Evolutionary conservation across 2,888 invertebrate species (phyloP).

Genomic region (Ophraella communa): DNA sequence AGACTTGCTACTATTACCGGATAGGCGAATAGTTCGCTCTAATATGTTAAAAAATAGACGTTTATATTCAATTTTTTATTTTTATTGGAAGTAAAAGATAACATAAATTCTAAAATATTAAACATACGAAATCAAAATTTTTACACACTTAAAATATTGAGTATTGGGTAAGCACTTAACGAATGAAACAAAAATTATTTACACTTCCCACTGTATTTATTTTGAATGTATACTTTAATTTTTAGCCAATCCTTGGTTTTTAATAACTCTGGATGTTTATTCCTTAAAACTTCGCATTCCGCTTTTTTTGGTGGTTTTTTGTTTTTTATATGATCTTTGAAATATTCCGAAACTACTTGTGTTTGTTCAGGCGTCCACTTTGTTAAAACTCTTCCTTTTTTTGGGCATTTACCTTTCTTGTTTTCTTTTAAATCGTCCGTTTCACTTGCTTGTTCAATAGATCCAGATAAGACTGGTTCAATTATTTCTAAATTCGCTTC

Average conservation of each 20-base stretch:
- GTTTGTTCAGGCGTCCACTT: constrained; percentile 2
- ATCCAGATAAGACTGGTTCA: not conserved
- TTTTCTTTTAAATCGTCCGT: not conserved
- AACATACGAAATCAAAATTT: not conserved
- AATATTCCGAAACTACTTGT: not conserved
- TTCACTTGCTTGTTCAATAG: not conserved
- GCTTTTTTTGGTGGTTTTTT: constrained; percentile 12
- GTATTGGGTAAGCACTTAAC: not conserved
- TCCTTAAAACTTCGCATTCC: constrained; percentile 26
- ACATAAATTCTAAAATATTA: not conserved
- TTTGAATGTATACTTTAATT: constrained; percentile 34
- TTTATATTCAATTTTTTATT: not conserved
- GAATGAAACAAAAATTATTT: not conserved
- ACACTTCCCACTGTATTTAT: constrained; percentile 16
- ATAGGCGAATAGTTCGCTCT: not conserved
- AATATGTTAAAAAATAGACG: not conserved
- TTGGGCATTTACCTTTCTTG: not conserved
- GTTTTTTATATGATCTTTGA: not conserved
- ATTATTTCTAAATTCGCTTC: constrained; percentile 33
- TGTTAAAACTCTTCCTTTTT: not conserved
- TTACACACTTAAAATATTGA: not conserved
- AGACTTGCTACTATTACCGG: too few species aligned
- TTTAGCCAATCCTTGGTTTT: constrained; percentile 32
- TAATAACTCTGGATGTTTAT: constrained; percentile 18
- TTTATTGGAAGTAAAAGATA: not conserved